Percentiles rank a stretch among this genome's conserved stretches.
phyloP scores from a whole-genome alignment of 2,797 vertebrate genomes.

The Micromesistius poutassou region DNA sequence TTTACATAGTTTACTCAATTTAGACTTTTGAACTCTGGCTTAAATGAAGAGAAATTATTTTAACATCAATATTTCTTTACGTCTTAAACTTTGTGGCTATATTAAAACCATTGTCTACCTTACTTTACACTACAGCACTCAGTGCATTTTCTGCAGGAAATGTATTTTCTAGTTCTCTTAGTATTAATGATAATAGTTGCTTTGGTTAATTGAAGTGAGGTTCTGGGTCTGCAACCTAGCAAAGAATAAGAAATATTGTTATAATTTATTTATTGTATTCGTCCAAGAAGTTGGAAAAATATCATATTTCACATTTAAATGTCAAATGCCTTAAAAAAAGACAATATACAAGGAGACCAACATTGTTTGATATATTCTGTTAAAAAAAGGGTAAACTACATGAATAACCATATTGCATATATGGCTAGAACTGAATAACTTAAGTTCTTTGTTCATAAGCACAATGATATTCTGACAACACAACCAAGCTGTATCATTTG shows the following conservation, averaged over 20 bases:
- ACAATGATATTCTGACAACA: neutral
- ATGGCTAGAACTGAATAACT: too few relatives aligned
- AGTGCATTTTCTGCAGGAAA: too few relatives aligned
- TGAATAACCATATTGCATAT: too few relatives aligned
- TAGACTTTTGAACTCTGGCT: too few relatives aligned
- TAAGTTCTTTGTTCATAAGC: neutral
- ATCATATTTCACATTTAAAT: slow-evolving; percentile 3
- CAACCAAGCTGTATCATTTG: neutral
- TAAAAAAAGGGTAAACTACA: too few relatives aligned
- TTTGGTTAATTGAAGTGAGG: neutral
- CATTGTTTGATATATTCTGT: neutral
- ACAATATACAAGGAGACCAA: neutral
- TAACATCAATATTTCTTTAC: too few relatives aligned
- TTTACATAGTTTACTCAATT: too few relatives aligned
- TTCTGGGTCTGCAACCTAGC: neutral
- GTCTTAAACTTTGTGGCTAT: too few relatives aligned
- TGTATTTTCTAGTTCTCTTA: too few relatives aligned
- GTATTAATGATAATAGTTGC: neutral
- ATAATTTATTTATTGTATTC: neutral
- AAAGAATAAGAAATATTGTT: neutral
- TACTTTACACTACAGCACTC: too few relatives aligned
- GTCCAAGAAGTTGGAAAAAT: neutral
- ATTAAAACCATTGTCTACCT: too few relatives aligned
- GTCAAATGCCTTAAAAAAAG: neutral
- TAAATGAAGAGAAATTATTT: too few relatives aligned